These are phyloP conservation scores for Pipra filicauda DNA, from an alignment of 2,113 vertebrate species.

Conservation along the genomic window DNA sequence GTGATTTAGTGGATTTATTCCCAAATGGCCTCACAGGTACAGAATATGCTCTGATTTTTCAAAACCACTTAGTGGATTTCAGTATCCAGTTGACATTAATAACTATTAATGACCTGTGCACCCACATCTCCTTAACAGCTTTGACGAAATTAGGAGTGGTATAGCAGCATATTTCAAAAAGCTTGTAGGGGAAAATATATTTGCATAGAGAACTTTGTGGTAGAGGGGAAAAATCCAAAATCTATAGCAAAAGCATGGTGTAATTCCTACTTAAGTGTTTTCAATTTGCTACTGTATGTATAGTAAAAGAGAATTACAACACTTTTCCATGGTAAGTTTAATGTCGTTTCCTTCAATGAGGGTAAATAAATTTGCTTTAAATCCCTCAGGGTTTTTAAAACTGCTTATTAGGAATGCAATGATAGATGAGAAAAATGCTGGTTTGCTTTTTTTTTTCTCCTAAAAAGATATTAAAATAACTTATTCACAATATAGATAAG, in stretches of 20 bases:
- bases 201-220: not conserved
- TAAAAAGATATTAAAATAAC: slow-evolving; percentile 31
- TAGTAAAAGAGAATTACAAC: not conserved
- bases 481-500: slow-evolving; percentile 19
- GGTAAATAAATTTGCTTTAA: slow-evolving; percentile 59
- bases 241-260: not conserved
- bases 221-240: not conserved
- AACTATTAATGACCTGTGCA: not conserved
- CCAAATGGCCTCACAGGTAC: not conserved
- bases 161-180: not conserved
- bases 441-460: not conserved
- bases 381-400: slow-evolving; percentile 2
- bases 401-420: not conserved
- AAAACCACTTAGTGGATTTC: not conserved
- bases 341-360: not conserved
- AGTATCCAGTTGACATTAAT: not conserved
- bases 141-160: not conserved
- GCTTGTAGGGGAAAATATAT: not conserved
- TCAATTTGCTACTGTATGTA: not conserved
- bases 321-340: not conserved
- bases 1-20: not conserved
- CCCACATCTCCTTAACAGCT: not conserved
- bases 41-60: not conserved
- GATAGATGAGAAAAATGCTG: not conserved
- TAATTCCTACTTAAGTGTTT: slow-evolving; percentile 29